Evolutionary conservation across 2,888 invertebrate genomes (phyloP).

Genomic region (Xylophagus ater): DNA sequence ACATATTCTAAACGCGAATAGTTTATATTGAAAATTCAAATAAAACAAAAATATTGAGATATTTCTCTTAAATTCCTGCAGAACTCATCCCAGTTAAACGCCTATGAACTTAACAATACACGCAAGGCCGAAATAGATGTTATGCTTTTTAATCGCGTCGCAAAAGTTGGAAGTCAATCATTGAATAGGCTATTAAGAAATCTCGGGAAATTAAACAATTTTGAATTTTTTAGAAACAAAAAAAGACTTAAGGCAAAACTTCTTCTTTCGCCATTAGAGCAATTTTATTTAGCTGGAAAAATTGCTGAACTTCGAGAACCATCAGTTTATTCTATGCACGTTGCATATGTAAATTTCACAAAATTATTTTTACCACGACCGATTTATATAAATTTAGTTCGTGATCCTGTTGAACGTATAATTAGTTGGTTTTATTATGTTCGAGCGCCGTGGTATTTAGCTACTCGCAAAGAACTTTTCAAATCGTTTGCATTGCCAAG

Average conservation of each 20-base stretch:
- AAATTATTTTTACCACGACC: constrained; percentile 61
- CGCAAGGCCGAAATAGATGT: constrained; percentile 21
- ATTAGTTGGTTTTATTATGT: constrained; percentile 90
- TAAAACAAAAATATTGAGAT: no score
- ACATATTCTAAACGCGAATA: no score
- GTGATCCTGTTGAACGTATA: constrained; percentile 81
- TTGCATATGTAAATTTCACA: constrained; percentile 11
- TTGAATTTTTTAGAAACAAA: constrained; percentile 13
- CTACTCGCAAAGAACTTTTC: constrained; percentile 41
- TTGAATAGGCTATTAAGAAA: constrained; percentile 21
- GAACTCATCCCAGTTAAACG: background rate
- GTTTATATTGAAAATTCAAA: no score
- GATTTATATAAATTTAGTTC: constrained; percentile 79
- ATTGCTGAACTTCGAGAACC: constrained; percentile 25
- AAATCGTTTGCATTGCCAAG: no score
- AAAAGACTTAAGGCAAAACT: constrained; percentile 39
- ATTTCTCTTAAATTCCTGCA: no score
- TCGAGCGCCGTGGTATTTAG: constrained; percentile 80
- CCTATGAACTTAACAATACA: constrained; percentile 10
- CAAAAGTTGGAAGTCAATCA: constrained; percentile 16
- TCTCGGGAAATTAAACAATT: constrained; percentile 20
- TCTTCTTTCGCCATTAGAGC: constrained; percentile 64
- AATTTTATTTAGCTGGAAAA: constrained; percentile 52
- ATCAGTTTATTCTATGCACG: constrained; percentile 8
- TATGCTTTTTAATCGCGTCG: constrained; percentile 27